phyloP scores from a whole-genome alignment of 2,888 invertebrate genomes.

The Catocala fraxini region DNA sequence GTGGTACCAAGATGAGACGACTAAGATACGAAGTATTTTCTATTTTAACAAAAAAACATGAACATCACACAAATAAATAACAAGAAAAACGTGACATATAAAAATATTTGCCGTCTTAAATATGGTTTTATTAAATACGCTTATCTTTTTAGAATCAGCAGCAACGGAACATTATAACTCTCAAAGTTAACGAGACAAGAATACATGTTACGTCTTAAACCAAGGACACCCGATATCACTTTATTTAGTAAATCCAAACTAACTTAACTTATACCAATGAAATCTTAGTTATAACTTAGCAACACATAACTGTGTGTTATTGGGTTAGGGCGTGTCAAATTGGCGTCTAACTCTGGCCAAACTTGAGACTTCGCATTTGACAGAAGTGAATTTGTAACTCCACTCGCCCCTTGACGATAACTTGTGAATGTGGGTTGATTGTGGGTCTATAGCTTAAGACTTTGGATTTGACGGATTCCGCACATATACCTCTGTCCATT shows the following conservation, averaged over 20 bases:
- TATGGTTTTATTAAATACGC: no score
- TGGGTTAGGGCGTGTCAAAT: constrained; percentile 75
- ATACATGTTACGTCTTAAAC: not conserved
- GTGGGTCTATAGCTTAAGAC: constrained; percentile 53
- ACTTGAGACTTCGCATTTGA: constrained; percentile 65
- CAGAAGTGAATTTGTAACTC: constrained; percentile 71
- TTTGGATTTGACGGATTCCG: constrained; percentile 45
- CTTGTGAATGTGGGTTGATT: constrained; percentile 79
- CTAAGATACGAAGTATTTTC: no score
- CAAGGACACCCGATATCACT: constrained; percentile 16
- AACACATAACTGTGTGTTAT: constrained; percentile 58
- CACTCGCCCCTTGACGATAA: constrained; percentile 59
- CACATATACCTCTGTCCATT: constrained; percentile 10
- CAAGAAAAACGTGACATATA: no score
- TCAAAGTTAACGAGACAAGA: constrained; percentile 6
- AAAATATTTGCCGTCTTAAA: no score
- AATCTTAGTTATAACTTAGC: constrained; percentile 52
- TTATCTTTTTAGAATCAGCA: no score
- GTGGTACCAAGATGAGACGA: no score
- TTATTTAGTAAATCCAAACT: constrained; percentile 38
- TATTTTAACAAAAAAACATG: not conserved
- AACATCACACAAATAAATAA: no score
- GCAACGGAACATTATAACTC: not conserved
- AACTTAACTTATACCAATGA: constrained; percentile 39
- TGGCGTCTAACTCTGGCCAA: constrained; percentile 61